Conservation (phyloP, 1,140 invertebrate genomes). For the Chymomyza costata region DNA sequence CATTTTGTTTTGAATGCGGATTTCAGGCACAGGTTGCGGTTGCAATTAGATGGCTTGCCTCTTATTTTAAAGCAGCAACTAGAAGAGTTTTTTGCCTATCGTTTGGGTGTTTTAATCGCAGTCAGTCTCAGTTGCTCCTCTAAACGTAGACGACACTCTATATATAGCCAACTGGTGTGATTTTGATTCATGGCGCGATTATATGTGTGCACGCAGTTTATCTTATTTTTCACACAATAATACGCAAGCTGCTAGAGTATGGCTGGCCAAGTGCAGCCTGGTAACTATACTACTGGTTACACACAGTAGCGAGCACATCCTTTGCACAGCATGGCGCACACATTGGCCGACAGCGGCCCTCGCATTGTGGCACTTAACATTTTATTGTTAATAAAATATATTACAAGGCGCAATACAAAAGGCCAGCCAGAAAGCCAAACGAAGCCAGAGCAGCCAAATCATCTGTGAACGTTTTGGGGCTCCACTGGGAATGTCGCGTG, state of each 20-base stretch:
- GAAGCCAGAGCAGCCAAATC: conserved; percentile 38
- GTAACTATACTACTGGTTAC: conserved; percentile 1
- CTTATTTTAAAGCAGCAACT: too few relatives aligned
- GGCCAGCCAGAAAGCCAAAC: conserved; percentile 36
- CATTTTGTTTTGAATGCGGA: conserved; percentile 6
- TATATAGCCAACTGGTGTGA: conserved; percentile 70
- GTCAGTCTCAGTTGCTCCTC: conserved; percentile 53
- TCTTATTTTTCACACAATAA: conserved; percentile 58
- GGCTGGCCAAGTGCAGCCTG: neutral
- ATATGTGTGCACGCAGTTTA: conserved; percentile 71
- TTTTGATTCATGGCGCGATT: conserved; percentile 72
- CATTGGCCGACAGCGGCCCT: neutral
- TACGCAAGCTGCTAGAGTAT: neutral
- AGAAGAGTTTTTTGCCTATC: too few relatives aligned
- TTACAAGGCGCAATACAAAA: conserved; percentile 67
- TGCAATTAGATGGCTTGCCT: too few relatives aligned
- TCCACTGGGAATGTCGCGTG: conserved; percentile 48
- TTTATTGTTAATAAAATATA: conserved; percentile 73
- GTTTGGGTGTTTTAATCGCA: conserved; percentile 28
- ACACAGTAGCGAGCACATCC: conserved; percentile 44
- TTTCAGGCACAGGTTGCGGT: conserved; percentile 29
- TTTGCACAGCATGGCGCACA: conserved; percentile 28
- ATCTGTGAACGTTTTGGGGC: conserved; percentile 35
- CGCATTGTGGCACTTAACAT: conserved; percentile 65
- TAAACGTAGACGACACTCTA: conserved; percentile 63